Evolutionary conservation across 37 sponge, comb jelly and placozoan species (phyloP), one percentile per base, ranked within the genome.

Genomic region (Petrosia ficiformis): DNA sequence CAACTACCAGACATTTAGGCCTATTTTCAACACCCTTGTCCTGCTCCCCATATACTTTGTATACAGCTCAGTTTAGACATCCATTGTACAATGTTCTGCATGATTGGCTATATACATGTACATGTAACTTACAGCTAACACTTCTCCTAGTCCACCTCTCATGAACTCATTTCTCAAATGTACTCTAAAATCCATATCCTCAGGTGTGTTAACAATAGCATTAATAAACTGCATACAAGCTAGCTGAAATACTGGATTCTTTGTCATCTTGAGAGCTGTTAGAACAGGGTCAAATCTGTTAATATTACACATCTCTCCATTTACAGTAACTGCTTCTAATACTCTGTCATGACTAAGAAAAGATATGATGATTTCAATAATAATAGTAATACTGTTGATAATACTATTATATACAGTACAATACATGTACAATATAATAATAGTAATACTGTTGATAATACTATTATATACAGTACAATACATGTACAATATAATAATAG

Each of bases 161-260:
- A 98, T 94, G 73, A 98, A 90, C 85, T 98, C 99, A 64, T 95
- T 95, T 39, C 99, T 68, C 68, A 98, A 73, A 73, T 98, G 99
- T 28, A 95, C 69, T 43, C 90, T 84, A 81, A 92, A 92, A 78
- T 95, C 93, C 1, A 98, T 39, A 40, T 98, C 99, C 25, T 93
- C 94, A 0, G 99, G 99, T 2, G 87, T 84, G 64, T 85, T 89
- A 57, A 95, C 87, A 35, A 98, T 84, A 64, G 99, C 93, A 57
- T 98, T 98, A 65, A 91, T 86, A 77, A 98, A 95, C 82, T 95
- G 99, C 40, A 96, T 86, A 44, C 93, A 96, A 0, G 97, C 78
- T 48, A 86, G 83, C 79, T 83, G 84, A 25, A 88, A 70, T 38
- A 74, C 70, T 0, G 92, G 92, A 71, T 92, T 92, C 48, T 83